phyloP scores from a whole-genome alignment of 2,888 invertebrate species.

The Meganola albula region DNA sequence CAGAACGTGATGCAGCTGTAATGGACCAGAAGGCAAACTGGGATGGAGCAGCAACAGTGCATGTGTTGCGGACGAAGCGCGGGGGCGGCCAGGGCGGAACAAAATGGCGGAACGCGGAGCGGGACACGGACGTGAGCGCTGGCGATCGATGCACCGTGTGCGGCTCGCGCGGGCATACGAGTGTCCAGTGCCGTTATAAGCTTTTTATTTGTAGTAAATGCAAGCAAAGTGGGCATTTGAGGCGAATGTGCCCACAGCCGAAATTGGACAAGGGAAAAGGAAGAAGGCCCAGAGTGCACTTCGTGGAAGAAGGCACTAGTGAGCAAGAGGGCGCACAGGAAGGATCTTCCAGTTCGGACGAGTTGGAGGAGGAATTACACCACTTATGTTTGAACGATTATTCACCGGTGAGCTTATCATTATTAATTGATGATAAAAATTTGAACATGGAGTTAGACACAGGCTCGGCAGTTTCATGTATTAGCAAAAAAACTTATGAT shows the following conservation, averaged over 20 bases:
- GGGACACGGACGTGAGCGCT: not conserved
- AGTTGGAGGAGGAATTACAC: slow-evolving; percentile 1
- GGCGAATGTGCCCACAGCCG: not conserved
- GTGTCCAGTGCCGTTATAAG: not conserved
- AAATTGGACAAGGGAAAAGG: not conserved
- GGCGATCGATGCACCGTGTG: not conserved
- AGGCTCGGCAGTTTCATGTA: no score
- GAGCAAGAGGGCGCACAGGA: not conserved
- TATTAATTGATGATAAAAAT: no score
- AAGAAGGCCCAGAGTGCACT: not conserved
- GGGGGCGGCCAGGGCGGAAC: not conserved
- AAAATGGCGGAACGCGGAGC: not conserved
- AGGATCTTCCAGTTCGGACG: not conserved
- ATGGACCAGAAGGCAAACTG: not conserved
- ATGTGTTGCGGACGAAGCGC: no score
- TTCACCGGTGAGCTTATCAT: no score
- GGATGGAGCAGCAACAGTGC: not conserved
- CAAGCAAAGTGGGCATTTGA: not conserved
- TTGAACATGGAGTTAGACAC: no score
- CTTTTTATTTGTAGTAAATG: not conserved
- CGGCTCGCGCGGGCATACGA: not conserved
- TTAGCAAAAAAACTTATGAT: no score
- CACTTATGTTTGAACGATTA: not conserved
- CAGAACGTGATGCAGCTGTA: not conserved
- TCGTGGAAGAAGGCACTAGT: not conserved